Evolutionary conservation across 2,113 vertebrate species (phyloP), one percentile per base, ranked within the genome.

Genomic region (Electrona antarctica): DNA sequence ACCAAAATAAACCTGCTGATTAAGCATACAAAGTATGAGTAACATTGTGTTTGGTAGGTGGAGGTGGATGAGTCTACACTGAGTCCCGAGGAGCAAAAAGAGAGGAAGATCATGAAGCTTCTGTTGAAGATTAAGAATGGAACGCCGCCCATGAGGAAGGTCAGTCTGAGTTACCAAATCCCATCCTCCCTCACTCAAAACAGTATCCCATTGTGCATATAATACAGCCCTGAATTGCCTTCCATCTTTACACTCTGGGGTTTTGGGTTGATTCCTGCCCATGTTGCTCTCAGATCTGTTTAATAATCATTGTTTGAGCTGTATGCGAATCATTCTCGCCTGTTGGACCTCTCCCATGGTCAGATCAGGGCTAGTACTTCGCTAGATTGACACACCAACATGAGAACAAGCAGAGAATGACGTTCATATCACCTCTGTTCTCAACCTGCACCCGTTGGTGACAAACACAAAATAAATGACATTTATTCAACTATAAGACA

Each of bases 21-120:
- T 21, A 56, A 14, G n/a, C 12, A 12, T 54, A 11, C 68, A 47
- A 47, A 62, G 9, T 48, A 11, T 74, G 57, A 2, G 15, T 33
- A 5, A 9, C 56, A 69, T 0, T 69, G 41, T 45, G 8, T 73
- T 45, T 69, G 9, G 71, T 46, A 99, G 98, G 97, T 99, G 79
- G 98, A 99, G 90, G 98, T 99, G 70, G 97, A 99, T 73, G 98
- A 99, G 86, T 98, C 98, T 14, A 99, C 97, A 6, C 92, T 99
- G 78, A 99, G 96, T 85, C 97, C 98, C 0, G 98, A 99, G 83
- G 98, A 99, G 55, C 98, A 99, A 81, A 99, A 99, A 64, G 98
- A 99, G 74, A 94, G 98, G 82, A 99, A 99, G 94, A 99, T 99
- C 83, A 99, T 99, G 98, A 99, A 99, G 76, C 90, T 99, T 62